A percentile compares a stretch with the other conserved stretches of the same genome.
Conservation (phyloP, 2,113 vertebrate species). For the Trachemys scripta region DNA sequence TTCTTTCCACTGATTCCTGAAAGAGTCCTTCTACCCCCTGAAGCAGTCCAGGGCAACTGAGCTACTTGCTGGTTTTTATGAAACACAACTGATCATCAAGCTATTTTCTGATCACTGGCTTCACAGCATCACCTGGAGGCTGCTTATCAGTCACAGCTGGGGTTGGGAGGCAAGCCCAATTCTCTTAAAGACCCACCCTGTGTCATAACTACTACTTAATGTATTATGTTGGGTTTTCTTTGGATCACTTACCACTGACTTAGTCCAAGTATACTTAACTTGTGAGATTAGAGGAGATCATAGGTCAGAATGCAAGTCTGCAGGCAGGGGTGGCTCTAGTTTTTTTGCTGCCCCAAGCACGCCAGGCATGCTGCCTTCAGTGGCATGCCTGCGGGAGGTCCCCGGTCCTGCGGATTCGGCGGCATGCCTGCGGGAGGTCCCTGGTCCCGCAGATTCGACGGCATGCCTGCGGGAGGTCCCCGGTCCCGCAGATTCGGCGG, state of each 20-base stretch:
- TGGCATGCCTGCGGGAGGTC: too few species aligned
- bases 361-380: too few species aligned
- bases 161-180: neutral
- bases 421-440: too few species aligned
- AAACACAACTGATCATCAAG: slow-evolving; percentile 26
- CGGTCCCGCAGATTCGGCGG: too few species aligned
- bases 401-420: too few species aligned
- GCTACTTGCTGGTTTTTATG: slow-evolving; percentile 36
- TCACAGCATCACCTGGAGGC: neutral
- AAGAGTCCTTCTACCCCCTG: neutral
- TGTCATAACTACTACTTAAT: neutral
- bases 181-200: neutral
- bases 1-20: slow-evolving; percentile 7
- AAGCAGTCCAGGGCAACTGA: neutral
- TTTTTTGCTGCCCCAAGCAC: too few species aligned
- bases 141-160: neutral
- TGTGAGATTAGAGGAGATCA: neutral
- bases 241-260: neutral
- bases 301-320: neutral
- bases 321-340: neutral
- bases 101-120: neutral
- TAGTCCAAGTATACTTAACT: neutral
- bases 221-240: neutral
- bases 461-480: too few species aligned
- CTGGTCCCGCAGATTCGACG: too few species aligned